Evolutionary conservation across 1,140 invertebrate species (phyloP).

Genomic region (Leptinotarsa undecemlineata): DNA sequence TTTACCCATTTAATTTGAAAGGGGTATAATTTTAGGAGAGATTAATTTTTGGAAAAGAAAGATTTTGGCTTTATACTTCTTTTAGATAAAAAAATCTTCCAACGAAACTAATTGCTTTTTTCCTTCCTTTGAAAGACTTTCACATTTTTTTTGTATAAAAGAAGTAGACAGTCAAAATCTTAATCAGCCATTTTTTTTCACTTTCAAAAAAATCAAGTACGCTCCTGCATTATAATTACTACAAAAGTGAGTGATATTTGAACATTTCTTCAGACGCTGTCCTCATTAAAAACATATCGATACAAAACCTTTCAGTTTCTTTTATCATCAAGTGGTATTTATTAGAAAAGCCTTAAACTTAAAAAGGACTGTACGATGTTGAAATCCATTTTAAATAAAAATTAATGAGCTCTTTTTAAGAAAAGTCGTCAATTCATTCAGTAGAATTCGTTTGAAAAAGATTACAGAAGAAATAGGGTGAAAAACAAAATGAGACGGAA

Average conservation of each 20-base stretch:
- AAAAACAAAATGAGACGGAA: not conserved
- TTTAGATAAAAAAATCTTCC: too few relatives aligned
- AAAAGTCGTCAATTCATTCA: not conserved
- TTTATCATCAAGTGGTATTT: not conserved
- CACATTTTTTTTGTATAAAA: too few relatives aligned
- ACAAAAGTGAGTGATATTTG: not conserved
- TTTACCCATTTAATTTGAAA: too few relatives aligned
- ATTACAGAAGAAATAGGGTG: not conserved
- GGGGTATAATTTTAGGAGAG: too few relatives aligned
- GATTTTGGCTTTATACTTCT: too few relatives aligned
- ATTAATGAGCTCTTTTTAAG: not conserved
- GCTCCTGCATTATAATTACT: not conserved
- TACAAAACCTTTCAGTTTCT: not conserved
- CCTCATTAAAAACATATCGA: conserved; percentile 4
- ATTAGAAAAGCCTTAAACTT: not conserved
- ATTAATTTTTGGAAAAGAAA: too few relatives aligned
- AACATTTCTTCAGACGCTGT: not conserved
- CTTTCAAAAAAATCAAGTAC: too few relatives aligned
- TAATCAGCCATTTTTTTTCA: too few relatives aligned
- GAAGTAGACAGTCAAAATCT: too few relatives aligned
- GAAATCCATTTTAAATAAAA: conserved; percentile 6
- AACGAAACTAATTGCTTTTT: too few relatives aligned
- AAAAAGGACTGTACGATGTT: not conserved
- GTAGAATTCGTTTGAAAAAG: not conserved
- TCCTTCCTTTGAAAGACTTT: too few relatives aligned